phyloP scores from a whole-genome alignment of 1,140 invertebrate species.

The Drosophila busckii region DNA sequence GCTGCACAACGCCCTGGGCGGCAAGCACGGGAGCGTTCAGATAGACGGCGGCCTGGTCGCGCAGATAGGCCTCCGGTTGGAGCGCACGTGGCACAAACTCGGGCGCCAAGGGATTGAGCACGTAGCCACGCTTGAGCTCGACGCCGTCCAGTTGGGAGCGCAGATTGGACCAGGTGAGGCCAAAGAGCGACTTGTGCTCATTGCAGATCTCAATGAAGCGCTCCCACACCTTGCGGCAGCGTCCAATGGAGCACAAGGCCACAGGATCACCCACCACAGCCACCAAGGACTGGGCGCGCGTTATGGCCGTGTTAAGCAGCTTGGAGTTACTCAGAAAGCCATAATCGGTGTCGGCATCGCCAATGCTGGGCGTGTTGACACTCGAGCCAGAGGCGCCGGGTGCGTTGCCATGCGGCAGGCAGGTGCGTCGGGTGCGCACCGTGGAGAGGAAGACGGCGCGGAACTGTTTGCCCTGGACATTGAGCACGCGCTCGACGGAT shows the following conservation, averaged over 20 bases:
- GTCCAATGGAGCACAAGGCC: constrained; percentile 89
- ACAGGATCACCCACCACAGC: constrained; percentile 93
- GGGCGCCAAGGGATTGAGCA: constrained; percentile 89
- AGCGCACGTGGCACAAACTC: constrained; percentile 87
- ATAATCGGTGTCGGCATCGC: constrained; percentile 85
- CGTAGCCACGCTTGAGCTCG: constrained; percentile 86
- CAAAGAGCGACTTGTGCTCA: constrained; percentile 87
- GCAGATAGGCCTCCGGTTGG: constrained; percentile 79
- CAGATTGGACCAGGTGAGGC: constrained; percentile 85
- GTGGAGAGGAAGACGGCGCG: constrained; percentile 91
- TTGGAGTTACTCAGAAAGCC: constrained; percentile 93
- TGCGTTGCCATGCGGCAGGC: constrained; percentile 78
- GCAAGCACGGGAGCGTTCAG: constrained; percentile 48
- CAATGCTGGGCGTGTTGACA: constrained; percentile 57
- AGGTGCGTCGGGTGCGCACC: constrained; percentile 88
- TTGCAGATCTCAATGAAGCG: constrained; percentile 88
- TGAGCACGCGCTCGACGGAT: constrained; percentile 91
- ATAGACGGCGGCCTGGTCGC: constrained; percentile 70
- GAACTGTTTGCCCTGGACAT: constrained; percentile 95
- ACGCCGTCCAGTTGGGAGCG: constrained; percentile 85
- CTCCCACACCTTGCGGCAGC: constrained; percentile 92
- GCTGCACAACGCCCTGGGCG: constrained; percentile 43
- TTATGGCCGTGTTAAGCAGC: constrained; percentile 92
- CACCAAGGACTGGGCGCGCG: constrained; percentile 91
- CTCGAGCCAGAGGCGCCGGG: constrained; percentile 38